phyloP scores from a whole-genome alignment of 2,113 vertebrate genomes.

The Percopsis transmontana region DNA sequence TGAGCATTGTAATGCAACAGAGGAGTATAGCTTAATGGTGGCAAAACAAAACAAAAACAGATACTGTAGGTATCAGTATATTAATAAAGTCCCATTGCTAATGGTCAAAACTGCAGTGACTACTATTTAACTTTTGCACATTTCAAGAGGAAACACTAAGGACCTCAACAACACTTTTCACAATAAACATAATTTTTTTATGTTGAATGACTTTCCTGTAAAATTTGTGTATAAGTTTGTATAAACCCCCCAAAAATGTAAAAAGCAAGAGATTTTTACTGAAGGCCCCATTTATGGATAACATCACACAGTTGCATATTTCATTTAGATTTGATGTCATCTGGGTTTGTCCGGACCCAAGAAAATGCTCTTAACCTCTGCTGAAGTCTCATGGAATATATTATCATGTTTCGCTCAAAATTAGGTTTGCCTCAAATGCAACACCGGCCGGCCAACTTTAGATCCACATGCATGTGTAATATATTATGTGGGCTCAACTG shows the following conservation, averaged over 20 bases:
- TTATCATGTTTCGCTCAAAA: conserved; percentile 64
- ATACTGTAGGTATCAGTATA: too few relatives aligned
- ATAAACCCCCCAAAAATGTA: too few relatives aligned
- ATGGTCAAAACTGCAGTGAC: too few relatives aligned
- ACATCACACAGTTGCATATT: conserved; percentile 22
- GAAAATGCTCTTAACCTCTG: conserved; percentile 51
- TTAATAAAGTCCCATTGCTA: too few relatives aligned
- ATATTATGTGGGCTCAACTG: conserved; percentile 62
- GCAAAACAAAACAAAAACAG: conserved; percentile 23
- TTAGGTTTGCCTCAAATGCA: conserved; percentile 59
- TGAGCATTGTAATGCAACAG: too few relatives aligned
- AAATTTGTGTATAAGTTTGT: conserved; percentile 20
- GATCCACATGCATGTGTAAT: conserved; percentile 56
- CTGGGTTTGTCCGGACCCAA: conserved; percentile 41
- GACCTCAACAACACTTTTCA: too few relatives aligned
- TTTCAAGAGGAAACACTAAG: too few relatives aligned
- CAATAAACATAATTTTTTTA: too few relatives aligned
- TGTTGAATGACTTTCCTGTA: neutral
- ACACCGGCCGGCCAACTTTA: conserved; percentile 51
- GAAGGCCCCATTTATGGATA: conserved; percentile 62
- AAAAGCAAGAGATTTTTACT: too few relatives aligned
- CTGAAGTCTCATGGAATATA: conserved; percentile 54
- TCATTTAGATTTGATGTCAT: conserved; percentile 39
- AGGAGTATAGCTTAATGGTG: too few relatives aligned
- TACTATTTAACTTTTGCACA: too few relatives aligned